phyloP scores from a whole-genome alignment of 2,113 vertebrate genomes.

The Thryonomys swinderianus region DNA sequence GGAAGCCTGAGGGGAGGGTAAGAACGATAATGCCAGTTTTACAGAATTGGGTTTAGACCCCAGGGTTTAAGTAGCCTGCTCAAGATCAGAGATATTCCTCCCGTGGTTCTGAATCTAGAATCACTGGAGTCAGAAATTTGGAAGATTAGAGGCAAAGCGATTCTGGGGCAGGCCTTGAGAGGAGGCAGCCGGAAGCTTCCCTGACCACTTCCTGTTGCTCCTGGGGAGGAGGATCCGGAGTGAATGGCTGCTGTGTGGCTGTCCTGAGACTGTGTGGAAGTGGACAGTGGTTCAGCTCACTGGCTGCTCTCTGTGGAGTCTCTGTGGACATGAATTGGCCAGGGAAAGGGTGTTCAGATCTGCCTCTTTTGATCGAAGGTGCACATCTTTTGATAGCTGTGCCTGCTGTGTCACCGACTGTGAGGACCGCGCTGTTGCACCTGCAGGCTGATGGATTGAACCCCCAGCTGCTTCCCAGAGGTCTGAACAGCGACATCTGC shows the following conservation, averaged over 20 bases:
- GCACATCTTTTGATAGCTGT: not conserved
- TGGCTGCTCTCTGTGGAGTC: not conserved
- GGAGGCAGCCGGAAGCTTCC: not conserved
- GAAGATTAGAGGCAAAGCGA: not conserved
- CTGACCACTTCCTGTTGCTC: not conserved
- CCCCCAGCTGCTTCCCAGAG: not conserved
- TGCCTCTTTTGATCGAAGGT: not conserved
- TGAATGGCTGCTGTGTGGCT: rapidly evolving
- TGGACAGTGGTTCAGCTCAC: not conserved
- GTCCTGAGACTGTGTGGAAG: not conserved
- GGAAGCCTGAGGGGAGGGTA: not conserved
- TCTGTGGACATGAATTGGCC: not conserved
- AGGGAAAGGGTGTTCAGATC: not conserved
- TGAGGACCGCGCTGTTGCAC: not conserved
- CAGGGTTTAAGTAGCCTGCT: not conserved
- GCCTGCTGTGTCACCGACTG: not conserved
- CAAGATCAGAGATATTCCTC: not conserved
- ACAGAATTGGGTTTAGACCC: not conserved
- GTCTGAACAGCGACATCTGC: constrained; percentile 41
- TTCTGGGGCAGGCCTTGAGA: not conserved
- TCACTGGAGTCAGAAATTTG: not conserved
- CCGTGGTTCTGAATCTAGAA: not conserved
- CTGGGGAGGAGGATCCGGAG: not conserved
- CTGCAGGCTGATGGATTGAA: too few species aligned
- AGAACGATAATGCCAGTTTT: not conserved